A percentile compares a stretch with the other conserved stretches of the same genome.
Conservation (phyloP, 2,113 vertebrate species). For the Percina caprodes region DNA sequence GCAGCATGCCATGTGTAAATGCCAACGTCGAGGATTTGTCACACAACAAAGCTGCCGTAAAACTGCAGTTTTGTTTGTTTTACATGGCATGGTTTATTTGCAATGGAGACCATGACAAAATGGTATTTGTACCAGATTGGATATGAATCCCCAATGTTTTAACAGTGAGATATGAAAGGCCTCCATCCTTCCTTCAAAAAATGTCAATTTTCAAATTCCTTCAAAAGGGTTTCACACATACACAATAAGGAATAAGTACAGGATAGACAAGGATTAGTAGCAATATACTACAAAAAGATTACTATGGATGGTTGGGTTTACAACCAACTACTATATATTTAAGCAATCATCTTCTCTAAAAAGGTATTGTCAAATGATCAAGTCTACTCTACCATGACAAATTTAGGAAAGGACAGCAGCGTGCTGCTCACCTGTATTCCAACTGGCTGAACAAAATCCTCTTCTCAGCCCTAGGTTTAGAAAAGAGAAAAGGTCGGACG, state of each 20-base stretch:
- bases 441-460: slow-evolving; percentile 53
- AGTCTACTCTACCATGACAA: slow-evolving; percentile 16
- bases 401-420: slow-evolving; percentile 41
- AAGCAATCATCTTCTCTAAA: slow-evolving; percentile 1
- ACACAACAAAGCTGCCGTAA: slow-evolving; percentile 72
- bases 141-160: slow-evolving; percentile 46
- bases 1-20: slow-evolving; percentile 70
- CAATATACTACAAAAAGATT: slow-evolving; percentile 24
- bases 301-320: slow-evolving; percentile 20
- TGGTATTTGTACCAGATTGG: slow-evolving; percentile 59
- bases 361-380: background rate
- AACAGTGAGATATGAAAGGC: slow-evolving; percentile 46
- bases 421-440: slow-evolving; percentile 44
- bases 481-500: slow-evolving; percentile 46
- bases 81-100: slow-evolving; percentile 65
- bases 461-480: slow-evolving; percentile 38
- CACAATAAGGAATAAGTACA: slow-evolving; percentile 35
- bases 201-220: slow-evolving; percentile 33
- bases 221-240: slow-evolving; percentile 35
- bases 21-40: slow-evolving; percentile 77
- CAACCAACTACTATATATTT: slow-evolving; percentile 9
- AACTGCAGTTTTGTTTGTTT: slow-evolving; percentile 73
- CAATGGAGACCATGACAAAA: slow-evolving; percentile 57
- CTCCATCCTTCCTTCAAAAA: background rate
- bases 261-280: slow-evolving; percentile 25